These are phyloP conservation scores for Phenganax subtilis DNA, from an alignment of 92 coral and sea anemone species.

Conservation along the genomic window DNA sequence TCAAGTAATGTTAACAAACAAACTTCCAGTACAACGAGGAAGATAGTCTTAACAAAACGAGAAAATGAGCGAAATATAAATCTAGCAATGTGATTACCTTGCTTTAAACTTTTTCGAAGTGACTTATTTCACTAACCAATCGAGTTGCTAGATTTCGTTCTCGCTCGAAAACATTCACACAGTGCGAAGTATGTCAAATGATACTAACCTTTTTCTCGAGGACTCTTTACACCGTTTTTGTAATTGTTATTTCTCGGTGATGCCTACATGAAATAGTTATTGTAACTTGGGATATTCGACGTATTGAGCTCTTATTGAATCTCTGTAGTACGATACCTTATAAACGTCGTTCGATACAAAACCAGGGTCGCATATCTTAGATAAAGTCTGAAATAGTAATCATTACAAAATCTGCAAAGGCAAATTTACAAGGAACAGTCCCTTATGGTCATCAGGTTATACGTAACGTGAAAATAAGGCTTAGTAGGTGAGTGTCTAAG, in stretches of 20 bases:
- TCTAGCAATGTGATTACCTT: no score
- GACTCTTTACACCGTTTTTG: conserved; percentile 19
- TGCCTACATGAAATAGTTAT: background rate
- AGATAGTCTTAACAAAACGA: no score
- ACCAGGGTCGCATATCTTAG: conserved; percentile 6
- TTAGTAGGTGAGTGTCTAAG: no score
- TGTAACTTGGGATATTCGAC: background rate
- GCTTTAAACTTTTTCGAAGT: no score
- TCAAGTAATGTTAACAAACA: no score
- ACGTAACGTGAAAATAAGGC: background rate
- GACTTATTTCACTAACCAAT: no score
- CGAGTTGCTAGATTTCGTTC: no score
- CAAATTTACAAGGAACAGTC: background rate
- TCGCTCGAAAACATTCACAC: no score
- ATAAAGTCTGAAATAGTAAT: conserved; percentile 7
- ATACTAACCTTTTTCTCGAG: conserved; percentile 23
- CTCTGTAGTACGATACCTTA: conserved; percentile 19
- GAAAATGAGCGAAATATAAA: no score
- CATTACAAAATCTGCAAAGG: background rate
- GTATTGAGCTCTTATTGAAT: background rate
- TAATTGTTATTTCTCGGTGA: conserved; percentile 30
- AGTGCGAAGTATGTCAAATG: no score
- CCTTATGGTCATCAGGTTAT: background rate
- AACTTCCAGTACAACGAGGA: no score
- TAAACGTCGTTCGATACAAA: conserved; percentile 17